Percentiles rank a stretch among this genome's conserved stretches.
Conservation (phyloP, 2,113 vertebrate species). For the Corynorhinus townsendii region DNA sequence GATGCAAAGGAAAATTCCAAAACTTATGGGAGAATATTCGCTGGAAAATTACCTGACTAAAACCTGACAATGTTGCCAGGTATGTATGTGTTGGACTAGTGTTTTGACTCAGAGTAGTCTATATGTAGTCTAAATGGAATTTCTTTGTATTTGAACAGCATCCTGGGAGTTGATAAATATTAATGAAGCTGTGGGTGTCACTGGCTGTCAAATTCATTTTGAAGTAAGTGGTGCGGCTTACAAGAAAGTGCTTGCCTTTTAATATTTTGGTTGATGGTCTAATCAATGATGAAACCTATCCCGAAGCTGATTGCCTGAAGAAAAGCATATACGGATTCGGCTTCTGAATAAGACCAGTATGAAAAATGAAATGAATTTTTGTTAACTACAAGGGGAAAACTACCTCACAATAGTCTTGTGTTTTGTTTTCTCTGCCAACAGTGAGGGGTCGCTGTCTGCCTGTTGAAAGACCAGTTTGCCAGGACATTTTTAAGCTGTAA, state of each 20-base stretch:
- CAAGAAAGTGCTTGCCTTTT: background rate
- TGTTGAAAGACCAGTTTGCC: background rate
- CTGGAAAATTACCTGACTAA: background rate
- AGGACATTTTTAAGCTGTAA: background rate
- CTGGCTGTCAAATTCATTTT: background rate
- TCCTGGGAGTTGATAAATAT: background rate
- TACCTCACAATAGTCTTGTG: background rate
- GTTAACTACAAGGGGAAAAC: background rate
- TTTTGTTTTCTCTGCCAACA: slow-evolving; percentile 9
- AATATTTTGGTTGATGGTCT: background rate
- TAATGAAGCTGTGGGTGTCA: background rate
- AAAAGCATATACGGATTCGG: slow-evolving; percentile 59
- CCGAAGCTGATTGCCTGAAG: slow-evolving; percentile 69
- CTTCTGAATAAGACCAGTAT: slow-evolving; percentile 56
- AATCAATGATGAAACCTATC: slow-evolving; percentile 55
- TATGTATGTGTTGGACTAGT: background rate
- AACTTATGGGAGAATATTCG: background rate
- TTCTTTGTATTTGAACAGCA: background rate
- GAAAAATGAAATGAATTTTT: background rate
- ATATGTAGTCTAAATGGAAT: background rate
- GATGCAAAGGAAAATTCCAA: background rate
- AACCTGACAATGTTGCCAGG: background rate
- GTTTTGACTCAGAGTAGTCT: background rate
- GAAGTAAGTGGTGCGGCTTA: background rate
- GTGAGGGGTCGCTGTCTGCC: background rate